These are phyloP conservation scores for Galerucella nymphaeae DNA, from an alignment of 2,888 invertebrate species.

Conservation along the genomic window DNA sequence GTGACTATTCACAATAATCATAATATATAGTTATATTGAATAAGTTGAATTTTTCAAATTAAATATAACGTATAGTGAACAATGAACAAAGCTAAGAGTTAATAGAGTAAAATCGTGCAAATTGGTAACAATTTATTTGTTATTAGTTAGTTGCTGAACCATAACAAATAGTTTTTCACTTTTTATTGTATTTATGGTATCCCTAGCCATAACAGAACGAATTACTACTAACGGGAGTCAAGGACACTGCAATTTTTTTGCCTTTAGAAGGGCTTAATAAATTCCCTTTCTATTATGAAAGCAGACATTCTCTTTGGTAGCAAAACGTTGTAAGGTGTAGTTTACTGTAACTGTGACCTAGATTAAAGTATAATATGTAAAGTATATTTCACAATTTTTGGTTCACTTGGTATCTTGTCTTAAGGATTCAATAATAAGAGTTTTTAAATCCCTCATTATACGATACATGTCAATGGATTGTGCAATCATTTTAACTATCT, in stretches of 20 bases:
- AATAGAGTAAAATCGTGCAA: background rate
- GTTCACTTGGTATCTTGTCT: no score
- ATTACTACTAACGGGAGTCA: conserved; percentile 1
- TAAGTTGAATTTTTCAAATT: no score
- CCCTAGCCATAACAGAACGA: background rate
- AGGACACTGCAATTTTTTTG: background rate
- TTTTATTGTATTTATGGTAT: background rate
- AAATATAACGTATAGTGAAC: no score
- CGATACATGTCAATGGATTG: no score
- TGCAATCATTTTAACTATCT: no score
- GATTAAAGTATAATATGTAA: no score
- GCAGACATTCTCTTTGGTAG: background rate
- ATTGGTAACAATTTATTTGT: background rate
- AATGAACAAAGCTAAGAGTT: no score
- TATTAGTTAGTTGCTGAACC: background rate
- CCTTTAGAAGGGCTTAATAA: background rate
- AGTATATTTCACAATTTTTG: no score
- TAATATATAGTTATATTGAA: no score
- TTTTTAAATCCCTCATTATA: no score
- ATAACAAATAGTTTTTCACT: background rate
- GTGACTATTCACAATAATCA: no score
- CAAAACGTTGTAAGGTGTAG: background rate
- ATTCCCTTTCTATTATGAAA: background rate
- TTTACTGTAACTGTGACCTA: background rate
- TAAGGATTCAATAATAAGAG: no score